Evolutionary conservation across 35 echinoderm and acorn worm genomes (phyloP).

Genomic region (Lytechinus variegatus): DNA sequence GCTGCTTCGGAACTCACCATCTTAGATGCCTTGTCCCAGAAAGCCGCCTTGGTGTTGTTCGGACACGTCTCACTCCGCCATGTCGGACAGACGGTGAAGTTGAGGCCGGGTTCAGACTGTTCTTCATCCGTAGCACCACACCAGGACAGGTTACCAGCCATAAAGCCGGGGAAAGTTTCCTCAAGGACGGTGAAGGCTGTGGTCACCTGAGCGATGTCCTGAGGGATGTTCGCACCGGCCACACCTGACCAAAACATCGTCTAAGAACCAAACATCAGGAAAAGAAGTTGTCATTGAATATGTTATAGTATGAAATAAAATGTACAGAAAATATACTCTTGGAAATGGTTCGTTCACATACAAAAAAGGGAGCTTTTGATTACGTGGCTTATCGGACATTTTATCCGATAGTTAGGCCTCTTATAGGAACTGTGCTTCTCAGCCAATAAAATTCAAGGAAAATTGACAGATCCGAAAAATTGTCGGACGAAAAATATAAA

Average conservation of each 20-base stretch:
- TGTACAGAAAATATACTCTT: too few relatives aligned
- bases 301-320: too few relatives aligned
- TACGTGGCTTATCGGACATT: too few relatives aligned
- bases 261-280: neutral
- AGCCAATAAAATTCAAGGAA: too few relatives aligned
- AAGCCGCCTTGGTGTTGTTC: conserved; percentile 27
- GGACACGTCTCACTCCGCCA: neutral
- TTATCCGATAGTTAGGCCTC: too few relatives aligned
- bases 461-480: too few relatives aligned
- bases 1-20: too few relatives aligned
- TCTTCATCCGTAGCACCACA: neutral
- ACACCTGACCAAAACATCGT: conserved; percentile 49
- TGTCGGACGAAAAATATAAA: too few relatives aligned
- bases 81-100: conserved; percentile 26
- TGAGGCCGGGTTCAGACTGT: neutral
- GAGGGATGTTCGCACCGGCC: neutral
- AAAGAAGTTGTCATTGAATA: neutral
- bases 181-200: neutral
- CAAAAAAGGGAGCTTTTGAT: too few relatives aligned
- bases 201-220: conserved; percentile 45
- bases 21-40: conserved; percentile 14
- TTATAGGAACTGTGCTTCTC: too few relatives aligned
- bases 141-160: conserved; percentile 47
- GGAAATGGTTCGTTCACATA: too few relatives aligned
- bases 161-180: conserved; percentile 20